Evolutionary conservation across 2,888 invertebrate genomes (phyloP), one percentile per base, ranked within the genome.

Genomic region (Trypoxylon attenuatum): DNA sequence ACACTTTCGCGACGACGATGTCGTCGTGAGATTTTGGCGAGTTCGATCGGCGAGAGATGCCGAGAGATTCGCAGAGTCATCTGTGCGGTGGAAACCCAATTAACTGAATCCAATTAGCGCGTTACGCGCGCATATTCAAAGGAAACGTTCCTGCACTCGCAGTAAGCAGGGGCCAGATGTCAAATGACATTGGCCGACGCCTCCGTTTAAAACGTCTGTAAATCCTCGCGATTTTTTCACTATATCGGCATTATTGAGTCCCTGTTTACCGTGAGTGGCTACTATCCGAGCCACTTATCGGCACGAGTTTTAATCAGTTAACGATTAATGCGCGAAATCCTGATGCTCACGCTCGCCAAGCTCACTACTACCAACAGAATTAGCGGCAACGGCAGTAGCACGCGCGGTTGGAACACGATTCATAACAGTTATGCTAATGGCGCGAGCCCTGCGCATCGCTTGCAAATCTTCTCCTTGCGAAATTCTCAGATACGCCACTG

Each of bases 281-380:
- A n/a, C n/a, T n/a, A n/a, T n/a, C n/a, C n/a, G n/a, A n/a, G 16
- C 23, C 25, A 29, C 15, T 53, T 27, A 49, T 60, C 51, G 56
- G 55, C 46, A 65, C 66, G 27, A 47, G 55, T 60, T 52, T 60
- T 43, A 16, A 56, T 13, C 50, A 47, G 38, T 16, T 19, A 47
- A 27, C 54, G 57, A 73, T 72, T 72, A 73, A 73, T 72, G 29
- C 58, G 59, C 58, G 65, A 71, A 54, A 71, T 69, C 68, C 69
- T 54, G 69, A 4, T 54, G 39, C 60, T 72, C 46, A 54, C 38
- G 27, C 16, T 18, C 33, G n/a, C 10, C n/a, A 16, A 58, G 66
- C 41, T 29, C 52, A 61, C n/a, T n/a, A n/a, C n/a, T n/a, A n/a
- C n/a, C n/a, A n/a, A n/a, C 33, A 13, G 33, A 33, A 33, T 13